Base-by-base conservation (phyloP, 2,888 invertebrate genomes). In the Adelphocoris suturalis region DNA sequence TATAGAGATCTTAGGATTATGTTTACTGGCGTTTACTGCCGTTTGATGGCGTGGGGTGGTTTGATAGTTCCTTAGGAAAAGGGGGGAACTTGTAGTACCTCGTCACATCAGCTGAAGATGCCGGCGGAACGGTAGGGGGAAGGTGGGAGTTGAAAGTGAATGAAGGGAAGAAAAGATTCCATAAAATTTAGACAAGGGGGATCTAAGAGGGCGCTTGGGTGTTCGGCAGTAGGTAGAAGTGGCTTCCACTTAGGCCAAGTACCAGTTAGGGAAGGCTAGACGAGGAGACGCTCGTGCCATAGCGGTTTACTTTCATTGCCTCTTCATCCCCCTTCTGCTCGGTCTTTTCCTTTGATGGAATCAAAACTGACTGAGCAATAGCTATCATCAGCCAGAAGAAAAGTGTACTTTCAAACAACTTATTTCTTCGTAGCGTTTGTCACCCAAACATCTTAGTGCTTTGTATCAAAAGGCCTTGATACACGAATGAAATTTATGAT, bases 211-310 rank as follows among this genome's bases (percentile, higher is more conserved):
- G 48, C 4, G 13, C 52, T 12, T n/a, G 19, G 57, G 57, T 84
- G 84, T 57, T 57, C 48, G 76, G 78, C 19, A 78, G 61, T 78
- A 78, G 78, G 88, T 23, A 27, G 88, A 85, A 88, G 88, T 88
- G 88, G 78, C 80, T 76, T 19, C 88, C 88, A 88, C 88, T 88
- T 88, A 88, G 80, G 80, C 48, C 88, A 88, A 88, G 88, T 88
- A 80, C 88, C 80, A 48, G 88, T 88, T 88, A 80, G 55, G 88
- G 88, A 80, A 88, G 88, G 52, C 80, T 88, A 55, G 88, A 88
- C 78, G 88, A 76, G 61, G 23, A 55, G 88, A 80, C 78, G 61
- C 88, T 88, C 88, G 88, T 88, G 52, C 88, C 78, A 88, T 88
- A 78, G 88, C 78, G 76, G 78, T 88, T 88, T 76, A 78, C 88